Evolutionary conservation across 2,888 invertebrate species (phyloP).

Genomic region (Rhopalosiphum nymphaeae): DNA sequence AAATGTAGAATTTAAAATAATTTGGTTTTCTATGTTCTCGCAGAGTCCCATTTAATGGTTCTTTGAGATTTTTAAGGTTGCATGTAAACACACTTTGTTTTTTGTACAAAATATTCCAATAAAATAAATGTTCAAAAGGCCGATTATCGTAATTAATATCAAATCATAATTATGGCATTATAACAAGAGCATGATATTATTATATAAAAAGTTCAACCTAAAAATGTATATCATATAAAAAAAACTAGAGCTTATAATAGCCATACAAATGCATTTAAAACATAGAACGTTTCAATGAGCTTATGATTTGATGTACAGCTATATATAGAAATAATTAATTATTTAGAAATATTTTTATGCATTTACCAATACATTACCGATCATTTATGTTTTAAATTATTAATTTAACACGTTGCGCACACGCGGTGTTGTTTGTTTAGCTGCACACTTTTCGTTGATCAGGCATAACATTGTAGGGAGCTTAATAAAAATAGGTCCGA

Average conservation of each 20-base stretch:
- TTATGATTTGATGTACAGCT: background rate
- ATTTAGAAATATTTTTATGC: background rate
- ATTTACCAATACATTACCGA: background rate
- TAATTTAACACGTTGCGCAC: background rate
- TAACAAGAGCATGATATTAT: background rate
- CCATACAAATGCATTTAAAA: background rate
- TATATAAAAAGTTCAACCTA: background rate
- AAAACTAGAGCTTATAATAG: background rate
- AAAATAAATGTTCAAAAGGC: background rate
- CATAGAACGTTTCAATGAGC: background rate
- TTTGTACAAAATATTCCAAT: background rate
- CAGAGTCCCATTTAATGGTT: background rate
- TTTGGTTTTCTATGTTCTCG: background rate
- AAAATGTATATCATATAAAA: background rate
- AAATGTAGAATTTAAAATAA: constrained; percentile 5
- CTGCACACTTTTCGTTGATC: background rate
- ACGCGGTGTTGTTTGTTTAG: background rate
- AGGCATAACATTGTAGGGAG: background rate
- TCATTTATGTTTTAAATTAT: background rate
- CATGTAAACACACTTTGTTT: background rate
- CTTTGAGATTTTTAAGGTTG: background rate
- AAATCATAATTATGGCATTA: background rate
- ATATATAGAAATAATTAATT: background rate
- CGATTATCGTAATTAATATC: background rate
- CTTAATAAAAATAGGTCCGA: background rate